Evolutionary conservation across 2,888 invertebrate genomes (phyloP).

Genomic region (Lathronympha strigana): DNA sequence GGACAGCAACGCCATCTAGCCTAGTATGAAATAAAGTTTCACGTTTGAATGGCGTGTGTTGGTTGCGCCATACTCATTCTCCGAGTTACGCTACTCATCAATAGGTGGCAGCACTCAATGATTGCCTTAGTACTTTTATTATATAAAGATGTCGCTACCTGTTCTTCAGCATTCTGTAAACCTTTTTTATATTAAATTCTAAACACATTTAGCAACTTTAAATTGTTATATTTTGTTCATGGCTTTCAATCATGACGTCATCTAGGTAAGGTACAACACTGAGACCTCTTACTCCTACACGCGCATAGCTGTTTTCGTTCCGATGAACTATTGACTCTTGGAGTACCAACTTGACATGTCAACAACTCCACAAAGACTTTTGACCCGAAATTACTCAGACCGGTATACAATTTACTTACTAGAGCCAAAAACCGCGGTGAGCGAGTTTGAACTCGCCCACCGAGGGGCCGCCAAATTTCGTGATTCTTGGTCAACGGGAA

Average conservation of each 20-base stretch:
- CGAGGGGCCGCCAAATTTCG: no score
- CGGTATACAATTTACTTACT: neutral
- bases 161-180: neutral
- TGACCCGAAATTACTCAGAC: constrained; percentile 43
- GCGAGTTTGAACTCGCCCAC: no score
- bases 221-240: neutral
- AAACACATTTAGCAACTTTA: neutral
- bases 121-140: neutral
- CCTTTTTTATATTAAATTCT: neutral
- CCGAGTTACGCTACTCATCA: constrained; percentile 51
- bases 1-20: constrained; percentile 45
- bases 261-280: constrained; percentile 43
- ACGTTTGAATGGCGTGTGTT: no score
- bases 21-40: neutral
- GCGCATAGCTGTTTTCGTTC: constrained; percentile 29
- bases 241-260: constrained; percentile 16
- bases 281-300: constrained; percentile 45
- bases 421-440: neutral
- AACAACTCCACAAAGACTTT: constrained; percentile 45
- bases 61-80: neutral
- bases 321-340: constrained; percentile 48
- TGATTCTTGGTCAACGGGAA: no score
- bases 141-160: constrained; percentile 30
- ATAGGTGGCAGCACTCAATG: constrained; percentile 41
- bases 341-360: constrained; percentile 52